Conservation (phyloP, 64 coral and sea anemone species). For the Acropora tenuis region DNA sequence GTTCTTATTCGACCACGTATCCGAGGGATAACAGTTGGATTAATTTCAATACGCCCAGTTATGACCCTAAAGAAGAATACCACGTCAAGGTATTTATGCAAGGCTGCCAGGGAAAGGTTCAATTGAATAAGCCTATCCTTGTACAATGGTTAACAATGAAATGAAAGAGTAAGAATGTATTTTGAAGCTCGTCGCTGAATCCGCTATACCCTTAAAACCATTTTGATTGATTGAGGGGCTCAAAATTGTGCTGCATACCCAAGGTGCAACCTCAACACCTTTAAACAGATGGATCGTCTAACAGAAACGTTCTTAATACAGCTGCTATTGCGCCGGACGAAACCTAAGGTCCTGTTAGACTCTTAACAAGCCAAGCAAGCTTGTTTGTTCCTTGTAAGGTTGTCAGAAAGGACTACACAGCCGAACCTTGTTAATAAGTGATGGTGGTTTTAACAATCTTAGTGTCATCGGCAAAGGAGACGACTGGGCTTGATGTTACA, state of each 20-base stretch:
- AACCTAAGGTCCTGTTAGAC: neutral
- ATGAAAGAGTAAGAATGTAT: neutral
- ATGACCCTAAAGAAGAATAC: neutral
- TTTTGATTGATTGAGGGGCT: neutral
- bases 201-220: neutral
- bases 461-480: too few relatives aligned
- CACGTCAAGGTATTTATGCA: neutral
- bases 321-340: neutral
- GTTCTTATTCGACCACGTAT: neutral
- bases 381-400: neutral
- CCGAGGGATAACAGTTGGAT: neutral
- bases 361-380: neutral
- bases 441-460: too few relatives aligned
- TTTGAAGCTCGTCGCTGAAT: too few relatives aligned
- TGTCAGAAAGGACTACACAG: neutral
- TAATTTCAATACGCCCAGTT: neutral
- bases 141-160: too few relatives aligned
- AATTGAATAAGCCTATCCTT: neutral
- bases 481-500: neutral
- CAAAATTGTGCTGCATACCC: neutral
- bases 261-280: neutral
- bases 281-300: neutral
- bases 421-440: too few relatives aligned
- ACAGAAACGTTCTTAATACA: neutral
- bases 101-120: neutral